Conservation (phyloP, 2,888 invertebrate species). For the Tribolium freemani region DNA sequence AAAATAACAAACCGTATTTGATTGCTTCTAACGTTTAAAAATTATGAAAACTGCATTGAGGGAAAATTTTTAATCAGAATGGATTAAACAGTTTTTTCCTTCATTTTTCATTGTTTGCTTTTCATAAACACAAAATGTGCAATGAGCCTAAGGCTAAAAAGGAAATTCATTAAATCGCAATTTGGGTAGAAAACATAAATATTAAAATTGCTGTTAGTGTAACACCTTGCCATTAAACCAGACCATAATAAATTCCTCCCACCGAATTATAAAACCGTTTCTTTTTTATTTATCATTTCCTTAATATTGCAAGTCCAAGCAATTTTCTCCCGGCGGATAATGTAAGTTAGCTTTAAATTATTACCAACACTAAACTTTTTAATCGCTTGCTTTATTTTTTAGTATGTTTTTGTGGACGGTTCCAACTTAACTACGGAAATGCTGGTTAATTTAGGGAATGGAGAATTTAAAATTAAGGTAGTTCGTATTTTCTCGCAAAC, state of each 20-base stretch:
- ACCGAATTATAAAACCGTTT: not conserved
- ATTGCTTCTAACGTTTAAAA: not conserved
- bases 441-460: slow-evolving; percentile 71
- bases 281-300: not conserved
- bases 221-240: slow-evolving; percentile 8
- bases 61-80: not conserved
- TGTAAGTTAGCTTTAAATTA: slow-evolving; percentile 48
- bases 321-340: slow-evolving; percentile 62
- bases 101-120: not conserved
- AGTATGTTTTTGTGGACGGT: slow-evolving; percentile 73
- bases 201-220: slow-evolving; percentile 20
- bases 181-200: slow-evolving; percentile 15
- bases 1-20: not conserved
- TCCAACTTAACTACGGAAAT: slow-evolving; percentile 72
- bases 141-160: not conserved
- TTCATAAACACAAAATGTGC: slow-evolving; percentile 1
- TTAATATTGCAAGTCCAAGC: slow-evolving; percentile 53
- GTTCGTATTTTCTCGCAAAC: slow-evolving; percentile 19
- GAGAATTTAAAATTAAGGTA: slow-evolving; percentile 71
- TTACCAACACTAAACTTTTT: not conserved
- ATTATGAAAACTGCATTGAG: not conserved
- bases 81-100: not conserved
- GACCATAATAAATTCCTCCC: not conserved
- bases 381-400: slow-evolving; percentile 16
- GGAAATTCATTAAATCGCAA: not conserved